These are phyloP conservation scores for Nyctalus aviator DNA, from an alignment of 2,797 vertebrate genomes.

Conservation along the genomic window DNA sequence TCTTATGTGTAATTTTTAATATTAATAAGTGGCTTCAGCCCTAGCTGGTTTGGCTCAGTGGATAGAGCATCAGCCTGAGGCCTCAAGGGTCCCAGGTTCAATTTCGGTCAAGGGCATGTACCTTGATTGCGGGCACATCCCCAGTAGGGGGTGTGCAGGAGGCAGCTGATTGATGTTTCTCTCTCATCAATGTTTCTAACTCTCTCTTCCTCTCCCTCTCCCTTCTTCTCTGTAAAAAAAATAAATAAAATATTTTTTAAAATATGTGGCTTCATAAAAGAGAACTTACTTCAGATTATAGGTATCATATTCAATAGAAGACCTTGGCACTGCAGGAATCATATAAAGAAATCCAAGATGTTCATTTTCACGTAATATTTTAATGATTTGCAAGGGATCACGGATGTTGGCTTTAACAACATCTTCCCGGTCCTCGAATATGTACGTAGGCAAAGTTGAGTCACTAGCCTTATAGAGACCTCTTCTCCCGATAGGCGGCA, in stretches of 20 bases:
- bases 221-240: too few relatives aligned
- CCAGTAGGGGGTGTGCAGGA: too few relatives aligned
- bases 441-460: constrained; percentile 21
- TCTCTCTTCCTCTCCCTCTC: too few relatives aligned
- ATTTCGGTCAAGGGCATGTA: too few relatives aligned
- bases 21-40: neutral
- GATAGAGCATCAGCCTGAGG: too few relatives aligned
- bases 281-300: constrained; percentile 88
- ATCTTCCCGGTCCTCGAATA: constrained; percentile 85
- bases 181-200: too few relatives aligned
- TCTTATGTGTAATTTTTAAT: constrained; percentile 12
- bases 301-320: constrained; percentile 87
- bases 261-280: constrained; percentile 46
- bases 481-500: constrained; percentile 72
- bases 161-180: too few relatives aligned
- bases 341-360: constrained; percentile 90
- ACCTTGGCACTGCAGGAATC: constrained; percentile 85
- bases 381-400: constrained; percentile 87
- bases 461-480: constrained; percentile 65
- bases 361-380: constrained; percentile 87
- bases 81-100: too few relatives aligned
- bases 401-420: constrained; percentile 85
- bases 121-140: too few relatives aligned
- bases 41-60: too few relatives aligned
- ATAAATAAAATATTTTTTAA: too few relatives aligned